Base-by-base conservation (phyloP, 2,888 invertebrate genomes). In the Agrochola litura region DNA sequence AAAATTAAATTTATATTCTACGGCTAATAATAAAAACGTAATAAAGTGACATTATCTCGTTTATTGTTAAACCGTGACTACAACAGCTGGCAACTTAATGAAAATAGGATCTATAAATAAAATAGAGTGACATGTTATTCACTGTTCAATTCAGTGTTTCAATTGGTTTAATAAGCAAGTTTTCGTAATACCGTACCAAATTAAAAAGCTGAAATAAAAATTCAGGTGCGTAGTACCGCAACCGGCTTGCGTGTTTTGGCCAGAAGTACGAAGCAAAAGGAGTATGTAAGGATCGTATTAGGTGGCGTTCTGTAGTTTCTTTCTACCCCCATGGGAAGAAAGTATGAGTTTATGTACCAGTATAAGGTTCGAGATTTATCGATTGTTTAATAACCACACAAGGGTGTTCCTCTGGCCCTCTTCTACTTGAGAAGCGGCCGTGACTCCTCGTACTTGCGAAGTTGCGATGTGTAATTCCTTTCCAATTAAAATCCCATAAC, bases 401-500 rank as follows among this genome's bases (percentile, higher is more conserved):
- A 60, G 22, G 12, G 12, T 43, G 6, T 60, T 63, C 37, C 10
- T 54, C 16, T 16, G 14, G 5, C 41, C n/a, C 6, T 70, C 30
- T 65, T 69, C 30, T 69, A 43, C 56, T n/a, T 43, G 37, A 66
- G 43, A 79, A 64, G 46, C 54, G 63, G 12, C 61, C 22, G 25
- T 76, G 58, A 72, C 60, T 76, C 56, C 30, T 65, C 41, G 49
- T 63, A 67, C 67, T 76, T 81, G 61, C 30, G 71, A 76, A 63
- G 30, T 76, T 81, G 61, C 30, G 71, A 76, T 65, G 30, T 46
- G 22, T 54, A 73, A 73, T 64, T 69, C 37, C 52, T 37, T 61
- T 61, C 81, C 81, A 87, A 90, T 86, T 87, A 87, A 82, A 81
- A 79, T 71, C 74, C 30, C 69, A 73, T 69, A 79, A 54, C 79